phyloP scores from a whole-genome alignment of 2,113 vertebrate genomes.

The Coryphaenoides rupestris region DNA sequence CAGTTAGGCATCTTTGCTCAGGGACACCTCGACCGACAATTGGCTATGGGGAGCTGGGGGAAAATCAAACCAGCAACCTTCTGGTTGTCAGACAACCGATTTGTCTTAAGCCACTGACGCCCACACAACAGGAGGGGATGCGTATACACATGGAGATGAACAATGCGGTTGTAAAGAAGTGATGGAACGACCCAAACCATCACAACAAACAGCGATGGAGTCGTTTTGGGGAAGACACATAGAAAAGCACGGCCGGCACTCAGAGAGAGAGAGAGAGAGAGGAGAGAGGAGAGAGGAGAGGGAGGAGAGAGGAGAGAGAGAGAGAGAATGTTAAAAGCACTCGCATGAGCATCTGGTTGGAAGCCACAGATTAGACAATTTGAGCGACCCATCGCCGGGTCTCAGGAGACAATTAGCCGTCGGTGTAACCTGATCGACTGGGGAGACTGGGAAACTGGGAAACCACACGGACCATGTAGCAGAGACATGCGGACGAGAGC shows the following conservation, averaged over 20 bases:
- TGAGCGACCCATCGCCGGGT: slow-evolving; percentile 58
- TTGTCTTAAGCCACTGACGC: too few relatives aligned
- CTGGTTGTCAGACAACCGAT: too few relatives aligned
- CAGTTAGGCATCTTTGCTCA: too few relatives aligned
- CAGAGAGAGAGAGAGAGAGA: slow-evolving; percentile 12
- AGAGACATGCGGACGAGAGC: slow-evolving; percentile 11
- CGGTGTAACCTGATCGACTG: slow-evolving; percentile 67
- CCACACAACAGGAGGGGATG: neutral
- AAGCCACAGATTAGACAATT: slow-evolving; percentile 65
- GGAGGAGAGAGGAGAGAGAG: neutral
- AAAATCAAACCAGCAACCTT: too few relatives aligned
- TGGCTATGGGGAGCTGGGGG: too few relatives aligned
- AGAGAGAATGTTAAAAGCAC: slow-evolving; percentile 29
- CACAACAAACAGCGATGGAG: too few relatives aligned
- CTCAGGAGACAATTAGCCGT: slow-evolving; percentile 68
- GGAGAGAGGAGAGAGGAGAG: slow-evolving; percentile 4
- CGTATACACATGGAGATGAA: neutral
- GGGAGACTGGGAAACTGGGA: slow-evolving; percentile 45
- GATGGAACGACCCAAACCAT: too few relatives aligned
- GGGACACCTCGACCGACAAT: too few relatives aligned
- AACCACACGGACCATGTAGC: slow-evolving; percentile 11
- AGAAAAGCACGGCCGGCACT: neutral
- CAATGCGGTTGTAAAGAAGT: neutral
- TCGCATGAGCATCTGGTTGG: slow-evolving; percentile 62
- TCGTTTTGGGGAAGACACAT: neutral